Conservation (phyloP, 2,797 vertebrate genomes). For the Megaceryle alcyon region DNA sequence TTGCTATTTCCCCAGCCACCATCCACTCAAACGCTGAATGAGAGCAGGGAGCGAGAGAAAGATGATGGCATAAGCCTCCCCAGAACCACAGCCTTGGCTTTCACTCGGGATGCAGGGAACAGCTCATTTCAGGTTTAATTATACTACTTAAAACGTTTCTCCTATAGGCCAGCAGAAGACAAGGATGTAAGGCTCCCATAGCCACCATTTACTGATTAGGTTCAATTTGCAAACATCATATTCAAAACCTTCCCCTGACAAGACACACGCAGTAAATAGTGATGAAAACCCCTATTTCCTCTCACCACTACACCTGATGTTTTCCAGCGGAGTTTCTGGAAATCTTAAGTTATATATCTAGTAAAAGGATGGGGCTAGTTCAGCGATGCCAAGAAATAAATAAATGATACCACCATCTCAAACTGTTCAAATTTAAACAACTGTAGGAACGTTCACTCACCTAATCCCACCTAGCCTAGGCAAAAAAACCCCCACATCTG, state of each 20-base stretch:
- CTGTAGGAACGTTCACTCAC: neutral
- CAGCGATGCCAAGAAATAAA: neutral
- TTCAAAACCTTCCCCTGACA: conserved; percentile 39
- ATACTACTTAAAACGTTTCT: conserved; percentile 57
- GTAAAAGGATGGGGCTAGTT: neutral
- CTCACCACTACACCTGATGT: neutral
- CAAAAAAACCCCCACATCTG: neutral
- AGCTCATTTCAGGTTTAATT: conserved; percentile 71
- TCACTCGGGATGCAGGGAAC: neutral
- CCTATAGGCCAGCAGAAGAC: conserved; percentile 26
- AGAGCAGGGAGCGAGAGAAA: conserved; percentile 73
- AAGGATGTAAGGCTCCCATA: neutral
- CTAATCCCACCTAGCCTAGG: neutral
- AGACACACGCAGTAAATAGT: neutral
- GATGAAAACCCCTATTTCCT: neutral
- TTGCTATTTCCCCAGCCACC: conserved; percentile 78
- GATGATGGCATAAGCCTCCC: conserved; percentile 71
- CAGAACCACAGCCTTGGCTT: conserved; percentile 25
- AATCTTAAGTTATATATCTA: neutral
- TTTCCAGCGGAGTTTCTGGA: neutral
- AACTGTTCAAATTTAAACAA: neutral
- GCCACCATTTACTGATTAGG: neutral
- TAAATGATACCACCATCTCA: rapidly evolving
- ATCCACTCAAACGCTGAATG: conserved; percentile 75
- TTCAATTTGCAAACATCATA: conserved; percentile 10